Base-by-base conservation (phyloP, 1,140 invertebrate species). In the Sinonovacula constricta region DNA sequence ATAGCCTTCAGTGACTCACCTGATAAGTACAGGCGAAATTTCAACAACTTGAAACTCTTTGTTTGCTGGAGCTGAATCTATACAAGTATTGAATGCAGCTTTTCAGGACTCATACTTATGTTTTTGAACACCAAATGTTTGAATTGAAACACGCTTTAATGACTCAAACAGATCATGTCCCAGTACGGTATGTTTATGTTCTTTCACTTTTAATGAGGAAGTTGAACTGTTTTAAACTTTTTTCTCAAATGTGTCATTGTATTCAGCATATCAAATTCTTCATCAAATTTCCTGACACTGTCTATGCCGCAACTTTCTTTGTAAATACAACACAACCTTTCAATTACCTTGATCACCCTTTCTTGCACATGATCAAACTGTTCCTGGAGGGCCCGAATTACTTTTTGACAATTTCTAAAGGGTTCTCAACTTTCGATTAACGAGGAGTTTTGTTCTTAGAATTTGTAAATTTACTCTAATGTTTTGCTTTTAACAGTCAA, bases 11-110 rank as follows among this genome's bases (percentile, higher is more conserved):
- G 59, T 28, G 71, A 33, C 15, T 76, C 60, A 7, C 77, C 77
- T 15, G 24, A 34, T 45, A 80, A 49, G 51, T 66, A 80, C 36
- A 76, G 70, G 18, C 71, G 34, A 15, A 80, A 30, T 26, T 80
- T 70, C 10, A 76, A 59, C n/a, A 76, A 33, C 49, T 80, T 80
- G n/a, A 54, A 76, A 80, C 39, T 81, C 79, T 30, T 22, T 5
- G 31, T 65, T 65, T 15, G 67, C 65, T 34, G 63, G 54, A 1
- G 53, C 78, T 65, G 31, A n/a, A 56, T 75, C 78, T 3, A 80
- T 63, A 59, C 72, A 70, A n/a, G 79, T 34, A 1, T 68, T 28
- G 33, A 81, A 77, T 1, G 79, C 79, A 22, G 79, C 65, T 70
- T 70, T 81, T 72, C 66, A 77, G n/a, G 24, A 34, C 26, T 60